These are phyloP conservation scores for Teleogryllus oceanicus DNA, from an alignment of 2,888 invertebrate genomes.

Conservation along the genomic window DNA sequence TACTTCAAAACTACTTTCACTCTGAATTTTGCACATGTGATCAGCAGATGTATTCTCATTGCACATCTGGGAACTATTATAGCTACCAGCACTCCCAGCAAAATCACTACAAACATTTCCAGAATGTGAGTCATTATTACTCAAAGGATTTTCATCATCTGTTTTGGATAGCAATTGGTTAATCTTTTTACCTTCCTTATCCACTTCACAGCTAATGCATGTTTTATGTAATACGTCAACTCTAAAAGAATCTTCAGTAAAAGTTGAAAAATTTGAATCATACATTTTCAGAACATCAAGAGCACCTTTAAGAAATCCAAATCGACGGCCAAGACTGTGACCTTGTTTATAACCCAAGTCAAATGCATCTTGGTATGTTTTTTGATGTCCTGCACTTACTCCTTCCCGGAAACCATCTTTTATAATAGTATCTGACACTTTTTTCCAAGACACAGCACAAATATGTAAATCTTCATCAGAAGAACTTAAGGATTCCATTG, in stretches of 20 bases:
- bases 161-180: no score
- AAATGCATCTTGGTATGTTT: not conserved
- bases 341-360: not conserved
- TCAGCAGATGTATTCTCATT: no score
- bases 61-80: no score
- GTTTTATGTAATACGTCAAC: not conserved
- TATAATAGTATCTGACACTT: not conserved
- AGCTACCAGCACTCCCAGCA: no score
- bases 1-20: not conserved
- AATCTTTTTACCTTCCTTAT: no score
- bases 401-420: not conserved
- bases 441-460: constrained; percentile 40
- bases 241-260: not conserved
- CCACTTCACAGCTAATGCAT: not conserved
- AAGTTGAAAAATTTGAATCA: not conserved
- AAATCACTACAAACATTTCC: no score
- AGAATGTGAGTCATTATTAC: no score
- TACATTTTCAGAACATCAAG: not conserved
- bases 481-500: not conserved
- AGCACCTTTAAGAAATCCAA: not conserved
- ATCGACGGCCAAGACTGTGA: not conserved
- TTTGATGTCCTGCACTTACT: not conserved
- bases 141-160: no score
- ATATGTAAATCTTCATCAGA: constrained; percentile 53
- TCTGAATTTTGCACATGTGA: not conserved